Evolutionary conservation across 2,888 invertebrate genomes (phyloP).

Genomic region (Apodemia duryi): DNA sequence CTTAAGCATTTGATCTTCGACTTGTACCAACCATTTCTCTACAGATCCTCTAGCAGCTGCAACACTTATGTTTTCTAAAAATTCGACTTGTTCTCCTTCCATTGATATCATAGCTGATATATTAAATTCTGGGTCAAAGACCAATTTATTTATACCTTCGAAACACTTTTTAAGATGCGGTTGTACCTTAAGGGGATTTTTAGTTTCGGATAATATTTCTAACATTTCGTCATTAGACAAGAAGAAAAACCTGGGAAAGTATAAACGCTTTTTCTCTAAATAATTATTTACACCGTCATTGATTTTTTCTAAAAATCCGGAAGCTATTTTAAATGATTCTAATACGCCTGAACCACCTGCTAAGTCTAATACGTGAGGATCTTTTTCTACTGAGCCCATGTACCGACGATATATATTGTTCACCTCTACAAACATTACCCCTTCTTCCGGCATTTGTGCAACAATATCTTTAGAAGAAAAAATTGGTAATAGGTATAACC

Average conservation of each 20-base stretch:
- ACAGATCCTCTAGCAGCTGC: slow-evolving; percentile 88
- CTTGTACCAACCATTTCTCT: slow-evolving; percentile 91
- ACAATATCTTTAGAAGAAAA: slow-evolving; percentile 93
- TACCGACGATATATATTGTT: slow-evolving; percentile 83
- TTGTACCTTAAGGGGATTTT: slow-evolving; percentile 90
- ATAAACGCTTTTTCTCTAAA: slow-evolving; percentile 90
- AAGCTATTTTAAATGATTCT: slow-evolving; percentile 84
- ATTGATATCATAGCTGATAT: slow-evolving; percentile 89
- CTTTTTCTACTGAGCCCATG: slow-evolving; percentile 81
- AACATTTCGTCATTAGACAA: slow-evolving; percentile 94
- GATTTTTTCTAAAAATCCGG: slow-evolving; percentile 86
- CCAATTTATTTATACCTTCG: slow-evolving; percentile 88
- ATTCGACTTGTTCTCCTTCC: slow-evolving; percentile 84
- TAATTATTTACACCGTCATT: slow-evolving; percentile 91
- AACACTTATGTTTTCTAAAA: slow-evolving; percentile 82
- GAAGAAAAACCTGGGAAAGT: slow-evolving; percentile 93
- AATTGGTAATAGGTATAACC: slow-evolving; percentile 92
- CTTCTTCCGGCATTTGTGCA: slow-evolving; percentile 92
- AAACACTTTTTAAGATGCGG: slow-evolving; percentile 93
- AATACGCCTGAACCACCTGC: slow-evolving; percentile 83
- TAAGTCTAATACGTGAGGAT: slow-evolving; percentile 82
- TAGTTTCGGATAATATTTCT: slow-evolving; percentile 93
- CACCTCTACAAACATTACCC: slow-evolving; percentile 86
- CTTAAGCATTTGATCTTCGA: slow-evolving; percentile 89
- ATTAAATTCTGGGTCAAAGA: slow-evolving; percentile 84